Evolutionary conservation across 2,797 vertebrate species (phyloP).

Genomic region (Cheirogaleus major): DNA sequence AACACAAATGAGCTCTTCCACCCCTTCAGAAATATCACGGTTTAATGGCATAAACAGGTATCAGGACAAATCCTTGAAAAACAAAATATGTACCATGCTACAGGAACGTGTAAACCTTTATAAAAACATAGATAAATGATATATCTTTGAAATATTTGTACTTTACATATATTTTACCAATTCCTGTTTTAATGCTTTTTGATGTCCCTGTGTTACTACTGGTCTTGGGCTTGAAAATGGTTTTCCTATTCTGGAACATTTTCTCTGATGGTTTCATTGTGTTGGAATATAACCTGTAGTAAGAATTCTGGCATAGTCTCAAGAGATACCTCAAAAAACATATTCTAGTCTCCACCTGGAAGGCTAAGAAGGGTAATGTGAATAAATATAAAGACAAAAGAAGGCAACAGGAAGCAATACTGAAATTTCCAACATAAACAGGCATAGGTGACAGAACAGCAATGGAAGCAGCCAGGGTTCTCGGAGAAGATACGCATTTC

Average conservation of each 20-base stretch:
- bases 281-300: neutral
- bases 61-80: neutral
- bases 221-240: neutral
- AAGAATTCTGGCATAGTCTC: neutral
- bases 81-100: neutral
- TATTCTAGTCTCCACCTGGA: neutral
- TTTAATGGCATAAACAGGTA: neutral
- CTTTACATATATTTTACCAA: neutral
- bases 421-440: neutral
- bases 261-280: neutral
- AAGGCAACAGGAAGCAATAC: neutral
- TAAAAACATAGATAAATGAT: neutral
- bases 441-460: neutral
- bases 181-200: neutral
- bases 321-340: neutral
- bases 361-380: neutral
- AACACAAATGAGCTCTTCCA: neutral
- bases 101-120: neutral
- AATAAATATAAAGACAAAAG: neutral
- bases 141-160: neutral
- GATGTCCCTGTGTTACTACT: neutral
- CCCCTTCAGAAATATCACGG: neutral
- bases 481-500: neutral
- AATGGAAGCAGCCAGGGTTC: neutral
- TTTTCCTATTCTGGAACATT: neutral